phyloP scores from a whole-genome alignment of 2,113 vertebrate genomes.

The Xenopus borealis region DNA sequence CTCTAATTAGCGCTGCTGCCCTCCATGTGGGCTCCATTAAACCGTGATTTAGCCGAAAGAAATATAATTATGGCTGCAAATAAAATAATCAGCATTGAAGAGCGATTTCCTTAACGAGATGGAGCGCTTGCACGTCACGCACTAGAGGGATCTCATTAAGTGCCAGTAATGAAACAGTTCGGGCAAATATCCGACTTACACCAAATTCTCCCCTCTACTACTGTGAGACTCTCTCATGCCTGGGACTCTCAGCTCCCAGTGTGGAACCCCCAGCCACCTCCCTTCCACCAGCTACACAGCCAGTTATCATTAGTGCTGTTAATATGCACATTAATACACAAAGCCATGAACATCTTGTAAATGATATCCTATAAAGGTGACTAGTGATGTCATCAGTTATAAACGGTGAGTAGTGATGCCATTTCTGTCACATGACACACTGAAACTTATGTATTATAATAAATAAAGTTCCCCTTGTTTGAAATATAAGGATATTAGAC shows the following conservation, averaged over 20 bases:
- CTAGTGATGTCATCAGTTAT: too few species aligned
- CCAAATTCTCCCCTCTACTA: constrained; percentile 52
- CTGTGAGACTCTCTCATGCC: constrained; percentile 4
- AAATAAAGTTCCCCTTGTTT: too few species aligned
- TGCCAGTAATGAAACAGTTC: constrained; percentile 87
- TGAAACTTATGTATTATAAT: too few species aligned
- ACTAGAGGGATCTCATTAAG: constrained; percentile 95
- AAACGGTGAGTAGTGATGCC: too few species aligned
- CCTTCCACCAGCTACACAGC: not conserved
- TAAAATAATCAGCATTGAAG: constrained; percentile 99
- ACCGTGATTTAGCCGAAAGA: constrained; percentile 98
- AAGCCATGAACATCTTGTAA: too few species aligned
- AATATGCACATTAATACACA: too few species aligned
- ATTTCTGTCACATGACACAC: too few species aligned
- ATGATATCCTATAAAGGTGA: too few species aligned
- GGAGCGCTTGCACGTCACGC: constrained; percentile 94
- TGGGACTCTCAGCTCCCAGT: not conserved
- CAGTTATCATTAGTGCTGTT: not conserved
- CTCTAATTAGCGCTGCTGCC: constrained; percentile 93
- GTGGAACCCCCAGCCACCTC: not conserved
- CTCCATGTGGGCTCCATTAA: constrained; percentile 97
- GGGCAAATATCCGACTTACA: constrained; percentile 50
- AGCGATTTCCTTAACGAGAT: constrained; percentile 99
- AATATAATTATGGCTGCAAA: constrained; percentile 99
- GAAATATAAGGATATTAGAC: too few species aligned